Base-by-base conservation (phyloP, 1,140 invertebrate species). In the Pectinophora gossypiella region DNA sequence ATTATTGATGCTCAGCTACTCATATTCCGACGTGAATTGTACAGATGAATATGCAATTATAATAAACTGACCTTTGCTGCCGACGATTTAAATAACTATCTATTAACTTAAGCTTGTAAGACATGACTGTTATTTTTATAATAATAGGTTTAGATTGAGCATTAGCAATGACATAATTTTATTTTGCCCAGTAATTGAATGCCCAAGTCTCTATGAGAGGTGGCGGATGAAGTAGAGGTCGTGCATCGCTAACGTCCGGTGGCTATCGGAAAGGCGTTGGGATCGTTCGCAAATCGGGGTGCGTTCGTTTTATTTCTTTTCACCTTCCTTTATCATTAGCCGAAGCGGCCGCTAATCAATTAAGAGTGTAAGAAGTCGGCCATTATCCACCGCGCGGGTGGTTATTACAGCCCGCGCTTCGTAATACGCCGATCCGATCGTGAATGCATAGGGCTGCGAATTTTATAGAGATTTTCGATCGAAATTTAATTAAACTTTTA, bases 301-400 rank as follows among this genome's bases (percentile, higher is more conserved):
- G 63, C 62, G 64, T 71, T 72, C 72, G 65, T 81, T 82, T 82
- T 85, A 76, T 84, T 84, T 83, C 74, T 80, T 83, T 85, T 83
- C 73, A 78, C 78, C 76, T 81, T 76, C 72, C 81, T 82, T 85
- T 87, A 84, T 87, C 81, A 87, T 87, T 85, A 87, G 74, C 61
- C 76, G 64, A 70, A 76, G 79, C 81, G 78, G 74, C 84, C 83
- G 81, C 84, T 82, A 87, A 87, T 87, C 84, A 87, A 87, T 87
- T 87, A 87, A 87, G 81, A 85, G 79, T 75, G 76, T 85, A 85
- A 85, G 83, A 79, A 87, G 81, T 84, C 79, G 68, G 76, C 80
- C 72, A 87, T 87, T 87, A 87, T 81, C 72, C 72, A 68, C 60
- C 70, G 73, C 68, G 62, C 76, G 77, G 73, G 74, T 80, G 75